Evolutionary conservation across 2,113 vertebrate genomes (phyloP), one percentile per base, ranked within the genome.

Genomic region (Engraulis encrasicolus): DNA sequence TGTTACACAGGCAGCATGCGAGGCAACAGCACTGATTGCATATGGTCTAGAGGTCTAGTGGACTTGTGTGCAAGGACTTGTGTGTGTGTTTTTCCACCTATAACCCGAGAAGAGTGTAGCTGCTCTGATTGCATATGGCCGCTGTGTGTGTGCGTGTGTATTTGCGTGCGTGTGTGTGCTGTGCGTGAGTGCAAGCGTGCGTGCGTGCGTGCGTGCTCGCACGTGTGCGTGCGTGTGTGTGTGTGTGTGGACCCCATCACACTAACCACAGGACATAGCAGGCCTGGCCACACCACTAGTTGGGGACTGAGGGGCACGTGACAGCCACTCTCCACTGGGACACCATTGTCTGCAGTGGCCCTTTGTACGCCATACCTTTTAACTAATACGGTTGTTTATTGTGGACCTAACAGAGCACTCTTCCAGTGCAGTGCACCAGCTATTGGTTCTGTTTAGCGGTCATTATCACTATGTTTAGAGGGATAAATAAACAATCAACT

Each of bases 351-450:
- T 71, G 9, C 66, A 36, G 9, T 31, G 27, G 23, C 66, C 66
- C 66, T 74, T 74, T 74, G 66, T 31, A n/a, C n/a, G n/a, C n/a
- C n/a, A n/a, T n/a, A 74, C 14, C 66, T 74, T 74, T 74, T 34
- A 74, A 74, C 66, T 34, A 74, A 31, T 31, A 74, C 9, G 31
- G 66, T 15, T 34, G 66, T 74, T 74, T 74, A 74, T 74, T 74
- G 31, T 15, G 27, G 34, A 74, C 31, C 27, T 74, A 34, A 3
- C 34, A 14, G 23, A 74, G 27, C 66, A 36, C 66, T 34, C 27
- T 34, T 34, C 66, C 66, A 2, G 12, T 74, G 66, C 27, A 15
- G 31, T 71, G 6, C 61, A 31, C 27, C 61, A 71, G 11, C 34
- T 31, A 71, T 27, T 2, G 9, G 31, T 27, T 74, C 27, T 15